A percentile compares a stretch with the other conserved stretches of the same genome.
Conservation (phyloP, 2,797 vertebrate species). For the Cossypha niveicapilla region DNA sequence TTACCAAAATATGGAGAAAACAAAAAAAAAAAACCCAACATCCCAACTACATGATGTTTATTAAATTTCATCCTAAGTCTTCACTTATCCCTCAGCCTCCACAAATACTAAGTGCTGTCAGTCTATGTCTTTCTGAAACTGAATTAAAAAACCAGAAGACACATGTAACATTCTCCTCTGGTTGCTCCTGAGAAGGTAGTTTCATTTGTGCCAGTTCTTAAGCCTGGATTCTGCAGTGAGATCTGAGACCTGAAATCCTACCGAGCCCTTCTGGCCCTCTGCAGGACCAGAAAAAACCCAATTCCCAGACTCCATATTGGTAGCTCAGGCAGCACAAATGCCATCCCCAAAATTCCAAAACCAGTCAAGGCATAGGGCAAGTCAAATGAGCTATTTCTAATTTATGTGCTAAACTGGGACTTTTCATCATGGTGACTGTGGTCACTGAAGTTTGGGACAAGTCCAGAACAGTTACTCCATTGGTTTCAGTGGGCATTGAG, state of each 20-base stretch:
- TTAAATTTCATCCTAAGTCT: not conserved
- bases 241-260: not conserved
- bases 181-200: not conserved
- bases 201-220: not conserved
- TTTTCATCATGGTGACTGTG: not conserved
- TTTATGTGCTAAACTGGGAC: not conserved
- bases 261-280: rapidly evolving
- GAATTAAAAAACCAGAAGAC: not conserved
- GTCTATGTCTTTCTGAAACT: not conserved
- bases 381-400: not conserved
- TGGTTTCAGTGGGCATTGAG: not conserved
- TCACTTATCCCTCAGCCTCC: not conserved
- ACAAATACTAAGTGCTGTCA: not conserved
- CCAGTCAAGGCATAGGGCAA: not conserved
- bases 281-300: not conserved
- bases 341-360: not conserved
- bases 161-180: not conserved
- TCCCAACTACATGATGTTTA: not conserved
- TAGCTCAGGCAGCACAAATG: not conserved
- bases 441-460: not conserved
- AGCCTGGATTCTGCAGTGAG: not conserved
- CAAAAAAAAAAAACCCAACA: not conserved
- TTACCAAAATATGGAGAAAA: not conserved
- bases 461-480: not conserved
- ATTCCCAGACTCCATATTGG: not conserved